Evolutionary conservation across 1,140 invertebrate genomes (phyloP).

Genomic region (Drosophila setifemur): DNA sequence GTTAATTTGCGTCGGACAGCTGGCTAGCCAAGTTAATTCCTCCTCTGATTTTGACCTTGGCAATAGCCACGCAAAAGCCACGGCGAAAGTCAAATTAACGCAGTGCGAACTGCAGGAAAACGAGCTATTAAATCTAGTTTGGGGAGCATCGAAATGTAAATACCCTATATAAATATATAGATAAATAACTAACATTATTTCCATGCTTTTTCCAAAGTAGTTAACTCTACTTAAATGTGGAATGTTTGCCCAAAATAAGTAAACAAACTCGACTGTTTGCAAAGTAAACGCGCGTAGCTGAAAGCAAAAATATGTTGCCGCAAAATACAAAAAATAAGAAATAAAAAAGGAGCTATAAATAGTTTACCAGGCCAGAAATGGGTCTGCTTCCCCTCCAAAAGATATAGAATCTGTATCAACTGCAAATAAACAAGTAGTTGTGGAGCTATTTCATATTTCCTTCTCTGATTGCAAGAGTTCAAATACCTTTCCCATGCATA

Average conservation of each 20-base stretch:
- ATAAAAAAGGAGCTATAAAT: constrained; percentile 36
- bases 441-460: not conserved
- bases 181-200: not conserved
- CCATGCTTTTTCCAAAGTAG: not conserved
- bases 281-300: constrained; percentile 13
- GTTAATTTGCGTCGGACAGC: constrained; percentile 6
- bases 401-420: not conserved
- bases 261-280: constrained; percentile 32
- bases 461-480: not conserved
- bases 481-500: constrained; percentile 3
- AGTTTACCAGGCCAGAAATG: constrained; percentile 22
- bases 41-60: constrained; percentile 50
- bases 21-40: constrained; percentile 30
- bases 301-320: constrained; percentile 29
- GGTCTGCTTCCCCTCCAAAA: constrained; percentile 1
- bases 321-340: constrained; percentile 28
- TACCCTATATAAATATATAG: constrained; percentile 7
- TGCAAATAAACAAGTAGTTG: not conserved
- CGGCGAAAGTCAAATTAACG: constrained; percentile 41
- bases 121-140: not conserved
- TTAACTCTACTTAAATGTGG: not conserved
- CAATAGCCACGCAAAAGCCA: constrained; percentile 8
- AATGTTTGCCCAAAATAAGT: constrained; percentile 17
- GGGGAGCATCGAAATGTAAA: not conserved
- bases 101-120: constrained; percentile 30